These are phyloP conservation scores for Andinoacara biseriatus DNA, from an alignment of 2,113 vertebrate genomes.

Conservation along the genomic window DNA sequence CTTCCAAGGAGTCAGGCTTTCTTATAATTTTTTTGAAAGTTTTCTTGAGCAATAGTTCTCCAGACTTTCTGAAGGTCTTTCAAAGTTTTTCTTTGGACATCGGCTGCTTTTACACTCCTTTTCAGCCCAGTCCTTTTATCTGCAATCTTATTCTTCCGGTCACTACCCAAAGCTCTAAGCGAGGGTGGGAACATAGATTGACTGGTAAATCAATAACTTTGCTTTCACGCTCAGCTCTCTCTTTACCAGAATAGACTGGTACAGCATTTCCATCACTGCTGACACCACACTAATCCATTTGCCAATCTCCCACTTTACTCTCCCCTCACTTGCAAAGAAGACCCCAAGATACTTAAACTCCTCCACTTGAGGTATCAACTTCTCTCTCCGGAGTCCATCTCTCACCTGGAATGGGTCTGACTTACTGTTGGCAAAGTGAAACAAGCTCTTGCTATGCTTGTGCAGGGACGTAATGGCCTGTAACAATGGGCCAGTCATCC, in stretches of 20 bases:
- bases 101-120: neutral
- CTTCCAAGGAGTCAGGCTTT: neutral
- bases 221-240: neutral
- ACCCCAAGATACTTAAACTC: neutral
- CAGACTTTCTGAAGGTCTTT: neutral
- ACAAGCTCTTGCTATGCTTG: neutral
- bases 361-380: neutral
- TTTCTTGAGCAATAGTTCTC: neutral
- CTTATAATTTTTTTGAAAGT: neutral
- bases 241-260: neutral
- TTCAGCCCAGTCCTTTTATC: neutral
- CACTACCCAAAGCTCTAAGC: neutral
- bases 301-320: neutral
- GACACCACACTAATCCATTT: neutral
- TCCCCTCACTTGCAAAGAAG: too few species aligned
- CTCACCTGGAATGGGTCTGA: neutral
- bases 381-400: neutral
- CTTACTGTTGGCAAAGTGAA: neutral
- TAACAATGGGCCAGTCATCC: neutral
- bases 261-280: neutral
- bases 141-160: neutral
- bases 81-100: neutral
- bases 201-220: neutral
- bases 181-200: neutral
- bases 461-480: neutral